phyloP scores from a whole-genome alignment of 2,113 vertebrate genomes.

The Loxodonta africana region DNA sequence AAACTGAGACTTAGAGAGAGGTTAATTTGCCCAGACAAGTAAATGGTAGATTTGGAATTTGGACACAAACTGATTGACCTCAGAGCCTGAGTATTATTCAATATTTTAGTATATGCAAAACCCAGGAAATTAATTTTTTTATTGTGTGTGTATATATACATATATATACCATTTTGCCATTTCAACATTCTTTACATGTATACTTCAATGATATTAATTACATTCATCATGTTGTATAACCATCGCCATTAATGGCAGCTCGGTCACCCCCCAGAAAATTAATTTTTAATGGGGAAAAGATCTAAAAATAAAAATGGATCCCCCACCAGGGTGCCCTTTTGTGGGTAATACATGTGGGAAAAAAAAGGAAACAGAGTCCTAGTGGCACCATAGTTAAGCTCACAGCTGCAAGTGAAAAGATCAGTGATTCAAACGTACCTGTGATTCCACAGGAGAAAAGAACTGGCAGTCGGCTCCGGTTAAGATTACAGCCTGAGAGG shows the following conservation, averaged over 20 bases:
- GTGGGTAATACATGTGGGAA: no score
- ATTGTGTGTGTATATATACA: no score
- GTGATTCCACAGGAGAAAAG: neutral
- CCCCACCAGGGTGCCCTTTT: no score
- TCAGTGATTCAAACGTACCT: neutral
- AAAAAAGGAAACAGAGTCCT: no score
- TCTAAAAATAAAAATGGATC: no score
- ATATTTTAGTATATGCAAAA: neutral
- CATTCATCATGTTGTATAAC: no score
- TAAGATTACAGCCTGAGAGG: neutral
- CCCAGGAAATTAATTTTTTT: neutral
- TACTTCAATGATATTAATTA: neutral
- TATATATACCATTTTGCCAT: no score
- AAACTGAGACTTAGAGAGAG: neutral
- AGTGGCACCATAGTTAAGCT: no score
- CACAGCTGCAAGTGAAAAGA: neutral
- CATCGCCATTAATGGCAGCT: neutral
- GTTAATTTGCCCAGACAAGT: neutral
- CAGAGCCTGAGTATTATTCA: neutral
- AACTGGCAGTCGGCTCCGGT: neutral
- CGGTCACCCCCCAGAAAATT: neutral
- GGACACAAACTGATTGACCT: neutral
- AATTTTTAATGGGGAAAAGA: conserved; percentile 1
- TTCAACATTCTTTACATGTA: neutral
- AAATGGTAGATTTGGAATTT: neutral